These are phyloP conservation scores for Hoplostethus atlanticus DNA, from an alignment of 2,797 vertebrate species.

Conservation along the genomic window DNA sequence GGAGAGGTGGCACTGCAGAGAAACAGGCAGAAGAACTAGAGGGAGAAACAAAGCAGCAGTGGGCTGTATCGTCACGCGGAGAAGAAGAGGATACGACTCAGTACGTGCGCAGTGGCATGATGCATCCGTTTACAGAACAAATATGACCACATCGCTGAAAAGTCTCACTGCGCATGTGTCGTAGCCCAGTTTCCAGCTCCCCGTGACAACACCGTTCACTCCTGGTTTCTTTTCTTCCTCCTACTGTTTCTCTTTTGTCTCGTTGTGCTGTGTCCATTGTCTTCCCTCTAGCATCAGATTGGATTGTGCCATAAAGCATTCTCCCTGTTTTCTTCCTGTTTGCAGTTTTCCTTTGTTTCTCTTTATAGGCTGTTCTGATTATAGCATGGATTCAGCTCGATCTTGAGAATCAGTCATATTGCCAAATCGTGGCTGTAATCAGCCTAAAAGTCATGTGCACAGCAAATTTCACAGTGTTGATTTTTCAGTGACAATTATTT, in stretches of 20 bases:
- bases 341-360: not conserved
- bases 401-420: too few species aligned
- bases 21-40: constrained; percentile 38
- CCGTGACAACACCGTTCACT: constrained; percentile 1
- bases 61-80: constrained; percentile 9
- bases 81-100: constrained; percentile 13
- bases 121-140: constrained; percentile 29
- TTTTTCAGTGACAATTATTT: too few species aligned
- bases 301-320: too few species aligned
- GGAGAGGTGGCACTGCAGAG: constrained; percentile 59
- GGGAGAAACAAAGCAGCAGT: constrained; percentile 13
- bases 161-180: constrained; percentile 24
- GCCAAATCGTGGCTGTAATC: too few species aligned
- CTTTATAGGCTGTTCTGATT: too few species aligned
- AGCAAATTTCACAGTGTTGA: too few species aligned
- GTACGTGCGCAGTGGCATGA: constrained; percentile 27
- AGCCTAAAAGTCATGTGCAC: too few species aligned
- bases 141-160: constrained; percentile 10
- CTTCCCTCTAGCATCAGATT: too few species aligned
- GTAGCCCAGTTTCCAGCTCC: constrained; percentile 43
- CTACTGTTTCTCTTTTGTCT: constrained; percentile 9
- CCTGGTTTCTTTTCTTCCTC: not conserved
- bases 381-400: too few species aligned
- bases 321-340: not conserved
- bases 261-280: not conserved